phyloP scores from a whole-genome alignment of 1,140 invertebrate species.

The Euschistus heros region DNA sequence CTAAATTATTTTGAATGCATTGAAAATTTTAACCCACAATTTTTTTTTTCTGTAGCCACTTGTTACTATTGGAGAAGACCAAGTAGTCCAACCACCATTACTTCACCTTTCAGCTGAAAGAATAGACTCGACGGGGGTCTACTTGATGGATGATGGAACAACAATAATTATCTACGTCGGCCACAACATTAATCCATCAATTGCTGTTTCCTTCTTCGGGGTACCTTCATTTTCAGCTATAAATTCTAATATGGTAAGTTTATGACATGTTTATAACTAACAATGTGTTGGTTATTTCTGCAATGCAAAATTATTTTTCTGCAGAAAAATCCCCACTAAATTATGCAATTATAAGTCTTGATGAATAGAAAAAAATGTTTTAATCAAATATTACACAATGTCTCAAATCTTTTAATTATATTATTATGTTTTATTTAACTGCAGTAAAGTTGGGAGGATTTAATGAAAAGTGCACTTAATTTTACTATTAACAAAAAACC shows the following conservation, averaged over 20 bases:
- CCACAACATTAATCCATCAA: constrained; percentile 60
- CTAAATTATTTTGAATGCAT: neutral
- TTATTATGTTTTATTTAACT: no score
- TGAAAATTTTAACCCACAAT: neutral
- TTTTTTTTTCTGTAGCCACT: constrained; percentile 32
- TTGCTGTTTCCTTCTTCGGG: constrained; percentile 63
- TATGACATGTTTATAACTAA: no score
- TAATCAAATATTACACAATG: no score
- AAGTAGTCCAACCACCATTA: constrained; percentile 37
- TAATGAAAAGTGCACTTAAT: no score
- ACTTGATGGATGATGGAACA: constrained; percentile 79
- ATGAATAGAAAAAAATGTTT: no score
- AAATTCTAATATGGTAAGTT: constrained; percentile 53
- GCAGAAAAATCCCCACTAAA: no score
- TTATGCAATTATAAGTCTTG: no score
- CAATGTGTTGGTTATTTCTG: no score
- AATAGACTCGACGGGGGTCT: constrained; percentile 79
- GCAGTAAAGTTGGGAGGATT: no score
- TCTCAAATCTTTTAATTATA: no score
- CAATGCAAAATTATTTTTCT: no score
- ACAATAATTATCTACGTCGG: constrained; percentile 81
- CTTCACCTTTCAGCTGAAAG: constrained; percentile 54
- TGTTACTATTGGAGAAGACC: constrained; percentile 29
- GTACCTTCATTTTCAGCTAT: constrained; percentile 48
- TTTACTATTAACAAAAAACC: no score